Evolutionary conservation across 2,888 invertebrate species (phyloP), one percentile per base, ranked within the genome.

Genomic region (Acrocyrtus sp.): DNA sequence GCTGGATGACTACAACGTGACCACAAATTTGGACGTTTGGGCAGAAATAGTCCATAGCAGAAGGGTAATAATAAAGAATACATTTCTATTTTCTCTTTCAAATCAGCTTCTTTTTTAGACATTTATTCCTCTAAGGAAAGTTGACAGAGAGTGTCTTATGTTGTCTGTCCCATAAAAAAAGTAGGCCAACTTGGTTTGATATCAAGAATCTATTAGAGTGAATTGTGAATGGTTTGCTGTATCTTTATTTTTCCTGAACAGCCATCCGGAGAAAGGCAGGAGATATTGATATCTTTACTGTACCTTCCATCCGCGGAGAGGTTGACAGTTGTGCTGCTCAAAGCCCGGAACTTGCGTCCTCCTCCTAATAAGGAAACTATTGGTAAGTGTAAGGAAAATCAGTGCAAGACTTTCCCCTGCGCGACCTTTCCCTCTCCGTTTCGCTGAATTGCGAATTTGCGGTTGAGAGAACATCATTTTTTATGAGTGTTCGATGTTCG

Each of bases 301-400:
- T 96, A 94, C 85, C 85, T 96, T 78, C 94, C 95, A 6, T 94
- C 93, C 65, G 95, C 95, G 1, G 94, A 94, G 83, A 87, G 94
- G 60, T 87, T 95, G 19, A 94, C 94, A 0, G 90, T 74, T 15
- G 74, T 74, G 2, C 56, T 74, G 45, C 48, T 69, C 54, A 58
- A 74, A 51, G 74, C 74, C 43, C 69, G 74, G 6, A 74, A 74
- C 43, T 61, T 74, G 41, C 74, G 65, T 43, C 74, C 74, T 8
- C 69, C 74, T 43, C 68, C 63, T 48, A 74, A 74, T 41, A 74
- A 74, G 53, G 74, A 74, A 27, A 74, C 69, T 19, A 60, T 74
- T 21, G 74, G 74, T 74, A 61, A 47, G 60, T 29, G n/a, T n/a
- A n/a, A n/a, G n/a, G n/a, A n/a, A n/a, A n/a, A n/a, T n/a, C n/a